These are phyloP conservation scores for Napeogenes inachia DNA, from an alignment of 2,888 invertebrate species.

Conservation along the genomic window DNA sequence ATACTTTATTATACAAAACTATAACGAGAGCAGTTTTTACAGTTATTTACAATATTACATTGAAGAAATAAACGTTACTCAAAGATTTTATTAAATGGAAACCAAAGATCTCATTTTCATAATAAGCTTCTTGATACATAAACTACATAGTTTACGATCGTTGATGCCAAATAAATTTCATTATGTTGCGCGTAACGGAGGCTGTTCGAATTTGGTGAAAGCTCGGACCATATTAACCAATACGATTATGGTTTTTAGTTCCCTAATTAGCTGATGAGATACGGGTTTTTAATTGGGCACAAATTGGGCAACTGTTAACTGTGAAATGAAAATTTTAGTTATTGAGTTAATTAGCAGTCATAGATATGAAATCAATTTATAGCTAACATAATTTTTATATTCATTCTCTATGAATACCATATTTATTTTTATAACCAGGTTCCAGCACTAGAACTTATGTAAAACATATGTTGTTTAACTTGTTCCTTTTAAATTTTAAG, in stretches of 20 bases:
- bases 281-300: background rate
- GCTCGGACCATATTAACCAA: constrained; percentile 27
- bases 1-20: constrained; percentile 10
- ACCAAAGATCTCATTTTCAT: constrained; percentile 54
- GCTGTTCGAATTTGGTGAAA: constrained; percentile 40
- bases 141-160: constrained; percentile 61
- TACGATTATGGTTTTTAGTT: constrained; percentile 18
- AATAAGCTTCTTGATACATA: constrained; percentile 54
- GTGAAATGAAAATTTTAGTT: background rate
- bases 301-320: background rate
- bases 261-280: constrained; percentile 11
- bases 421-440: no score
- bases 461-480: no score
- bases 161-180: constrained; percentile 60
- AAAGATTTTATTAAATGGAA: constrained; percentile 60
- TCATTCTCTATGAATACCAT: no score
- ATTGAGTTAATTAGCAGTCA: background rate
- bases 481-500: no score
- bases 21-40: background rate
- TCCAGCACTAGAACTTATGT: no score
- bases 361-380: constrained; percentile 2
- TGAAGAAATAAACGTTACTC: constrained; percentile 54
- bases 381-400: constrained; percentile 3
- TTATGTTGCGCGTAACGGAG: constrained; percentile 33
- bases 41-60: constrained; percentile 40